A percentile compares a stretch with the other conserved stretches of the same genome.
Evolutionary conservation across 2,888 invertebrate genomes (phyloP).

Genomic region (Hirtodrosophila alboralis): DNA sequence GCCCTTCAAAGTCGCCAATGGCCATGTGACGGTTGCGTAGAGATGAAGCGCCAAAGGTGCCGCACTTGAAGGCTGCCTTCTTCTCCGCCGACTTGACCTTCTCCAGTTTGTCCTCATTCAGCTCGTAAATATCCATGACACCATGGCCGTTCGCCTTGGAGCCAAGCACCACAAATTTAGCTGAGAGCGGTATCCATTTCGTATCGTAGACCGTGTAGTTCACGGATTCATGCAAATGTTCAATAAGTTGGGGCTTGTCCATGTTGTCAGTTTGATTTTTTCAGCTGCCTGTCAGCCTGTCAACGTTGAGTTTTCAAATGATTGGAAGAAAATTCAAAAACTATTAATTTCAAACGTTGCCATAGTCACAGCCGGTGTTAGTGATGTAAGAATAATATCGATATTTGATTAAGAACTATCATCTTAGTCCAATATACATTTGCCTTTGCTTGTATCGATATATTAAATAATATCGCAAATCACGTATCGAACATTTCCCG

Average conservation of each 20-base stretch:
- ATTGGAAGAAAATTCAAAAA: conserved; percentile 16
- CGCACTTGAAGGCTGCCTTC: conserved; percentile 95
- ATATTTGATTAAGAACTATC: no score
- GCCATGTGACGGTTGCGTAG: conserved; percentile 92
- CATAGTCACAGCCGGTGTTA: conserved; percentile 35
- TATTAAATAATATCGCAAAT: no score
- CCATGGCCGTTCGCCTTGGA: conserved; percentile 94
- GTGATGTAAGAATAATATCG: no score
- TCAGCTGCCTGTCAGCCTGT: neutral
- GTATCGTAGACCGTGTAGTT: conserved; percentile 95
- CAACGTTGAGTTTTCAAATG: conserved; percentile 9
- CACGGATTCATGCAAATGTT: conserved; percentile 92
- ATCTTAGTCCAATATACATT: no score
- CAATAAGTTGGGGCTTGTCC: conserved; percentile 95
- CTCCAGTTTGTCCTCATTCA: conserved; percentile 89
- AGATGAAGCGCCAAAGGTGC: conserved; percentile 95
- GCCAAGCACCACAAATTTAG: conserved; percentile 95
- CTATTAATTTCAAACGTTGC: conserved; percentile 25
- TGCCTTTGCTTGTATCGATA: no score
- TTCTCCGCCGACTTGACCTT: conserved; percentile 90
- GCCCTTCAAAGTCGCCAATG: conserved; percentile 95
- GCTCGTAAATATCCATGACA: conserved; percentile 91
- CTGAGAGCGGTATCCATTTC: conserved; percentile 98
- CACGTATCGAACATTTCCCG: no score
- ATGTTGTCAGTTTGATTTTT: conserved; percentile 77